These are phyloP conservation scores for Theristicus caerulescens DNA, from an alignment of 2,113 vertebrate genomes.

Conservation along the genomic window DNA sequence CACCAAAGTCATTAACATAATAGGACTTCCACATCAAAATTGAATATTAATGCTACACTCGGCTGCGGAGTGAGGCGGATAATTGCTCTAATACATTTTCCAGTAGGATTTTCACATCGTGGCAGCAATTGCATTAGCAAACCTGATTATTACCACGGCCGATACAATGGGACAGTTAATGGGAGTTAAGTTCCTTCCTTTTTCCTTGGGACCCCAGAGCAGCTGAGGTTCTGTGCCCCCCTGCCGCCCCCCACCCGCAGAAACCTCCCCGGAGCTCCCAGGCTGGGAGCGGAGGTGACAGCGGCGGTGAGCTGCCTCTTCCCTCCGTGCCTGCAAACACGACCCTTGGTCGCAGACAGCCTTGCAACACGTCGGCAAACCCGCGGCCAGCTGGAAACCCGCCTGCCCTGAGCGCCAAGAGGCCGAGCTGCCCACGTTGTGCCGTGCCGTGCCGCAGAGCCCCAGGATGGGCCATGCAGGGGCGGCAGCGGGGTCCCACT, in stretches of 20 bases:
- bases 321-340: not conserved
- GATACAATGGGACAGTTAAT: slow-evolving; percentile 22
- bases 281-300: not conserved
- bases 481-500: not conserved
- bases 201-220: not conserved
- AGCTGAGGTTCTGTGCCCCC: not conserved
- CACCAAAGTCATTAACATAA: slow-evolving; percentile 69
- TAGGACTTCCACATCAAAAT: slow-evolving; percentile 67
- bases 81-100: slow-evolving; percentile 73
- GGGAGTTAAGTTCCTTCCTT: slow-evolving; percentile 24
- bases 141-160: slow-evolving; percentile 45
- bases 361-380: not conserved
- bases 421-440: not conserved
- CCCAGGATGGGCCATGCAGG: not conserved
- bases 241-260: not conserved
- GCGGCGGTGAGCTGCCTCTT: not conserved
- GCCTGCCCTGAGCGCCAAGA: not conserved
- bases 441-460: not conserved
- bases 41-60: slow-evolving; percentile 68
- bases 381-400: not conserved
- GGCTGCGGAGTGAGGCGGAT: slow-evolving; percentile 57
- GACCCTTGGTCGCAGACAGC: not conserved
- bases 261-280: not conserved
- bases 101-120: slow-evolving; percentile 60
- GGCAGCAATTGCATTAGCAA: slow-evolving; percentile 60